Conservation (phyloP, 2,797 vertebrate genomes). For the Antennarius maculatus region DNA sequence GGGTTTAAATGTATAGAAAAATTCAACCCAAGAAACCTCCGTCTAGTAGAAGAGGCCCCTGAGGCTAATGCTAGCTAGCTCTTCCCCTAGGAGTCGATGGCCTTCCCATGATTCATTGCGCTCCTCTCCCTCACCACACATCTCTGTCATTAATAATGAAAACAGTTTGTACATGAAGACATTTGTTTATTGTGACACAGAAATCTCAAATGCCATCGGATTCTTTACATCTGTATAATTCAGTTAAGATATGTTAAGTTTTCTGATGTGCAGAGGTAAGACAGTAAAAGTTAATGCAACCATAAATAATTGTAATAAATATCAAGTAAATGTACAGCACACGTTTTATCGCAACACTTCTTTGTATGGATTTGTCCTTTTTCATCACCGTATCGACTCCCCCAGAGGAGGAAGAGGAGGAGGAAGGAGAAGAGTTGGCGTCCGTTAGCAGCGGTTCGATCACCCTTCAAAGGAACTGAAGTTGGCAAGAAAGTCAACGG, state of each 20-base stretch:
- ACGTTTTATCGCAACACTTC: slow-evolving; percentile 81
- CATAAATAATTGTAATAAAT: slow-evolving; percentile 99
- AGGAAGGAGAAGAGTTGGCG: slow-evolving; percentile 61
- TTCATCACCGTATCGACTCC: slow-evolving; percentile 57
- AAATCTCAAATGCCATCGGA: slow-evolving; percentile 80
- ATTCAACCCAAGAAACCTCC: too few relatives aligned
- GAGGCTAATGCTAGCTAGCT: too few relatives aligned
- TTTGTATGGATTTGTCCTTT: slow-evolving; percentile 79
- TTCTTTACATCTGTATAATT: slow-evolving; percentile 85
- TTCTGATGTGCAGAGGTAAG: slow-evolving; percentile 87
- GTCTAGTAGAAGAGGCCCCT: too few relatives aligned
- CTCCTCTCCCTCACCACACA: too few relatives aligned
- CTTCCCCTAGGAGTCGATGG: too few relatives aligned
- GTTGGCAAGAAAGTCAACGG: slow-evolving; percentile 68
- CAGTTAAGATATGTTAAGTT: slow-evolving; percentile 88
- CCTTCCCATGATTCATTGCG: too few relatives aligned
- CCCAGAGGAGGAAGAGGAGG: slow-evolving; percentile 51
- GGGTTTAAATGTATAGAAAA: too few relatives aligned
- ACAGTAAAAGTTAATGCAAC: slow-evolving; percentile 92
- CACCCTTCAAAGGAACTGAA: slow-evolving; percentile 69
- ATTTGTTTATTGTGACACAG: slow-evolving; percentile 86
- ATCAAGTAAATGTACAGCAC: slow-evolving; percentile 94
- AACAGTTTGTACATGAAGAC: slow-evolving; percentile 79
- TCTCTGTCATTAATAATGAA: too few relatives aligned
- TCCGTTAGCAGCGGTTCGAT: slow-evolving; percentile 83